Conservation (phyloP, 2,888 invertebrate species). For the Cephonodes hylas region DNA sequence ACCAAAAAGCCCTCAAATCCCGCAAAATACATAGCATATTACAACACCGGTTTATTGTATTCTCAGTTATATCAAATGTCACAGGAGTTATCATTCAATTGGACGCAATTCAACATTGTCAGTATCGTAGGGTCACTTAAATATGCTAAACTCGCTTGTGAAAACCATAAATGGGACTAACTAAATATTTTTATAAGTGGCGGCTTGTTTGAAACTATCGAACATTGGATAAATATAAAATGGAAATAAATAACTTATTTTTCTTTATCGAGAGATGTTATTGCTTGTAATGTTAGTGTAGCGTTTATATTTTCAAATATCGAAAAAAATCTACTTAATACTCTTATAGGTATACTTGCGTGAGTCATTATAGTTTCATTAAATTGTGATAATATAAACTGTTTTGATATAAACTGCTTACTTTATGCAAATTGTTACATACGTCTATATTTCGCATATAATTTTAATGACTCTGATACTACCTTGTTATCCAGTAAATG, state of each 20-base stretch:
- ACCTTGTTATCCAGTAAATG: neutral
- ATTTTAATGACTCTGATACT: neutral
- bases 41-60: neutral
- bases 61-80: neutral
- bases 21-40: no score
- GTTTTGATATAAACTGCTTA: neutral
- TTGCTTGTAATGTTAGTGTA: neutral
- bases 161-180: neutral
- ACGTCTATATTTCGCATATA: neutral
- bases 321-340: neutral
- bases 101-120: neutral
- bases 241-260: neutral
- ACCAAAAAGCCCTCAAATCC: no score
- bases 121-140: neutral
- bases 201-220: neutral
- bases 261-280: neutral
- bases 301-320: neutral
- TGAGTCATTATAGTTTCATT: neutral
- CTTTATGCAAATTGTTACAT: neutral
- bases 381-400: neutral
- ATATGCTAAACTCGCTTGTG: neutral
- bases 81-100: neutral
- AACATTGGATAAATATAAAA: neutral
- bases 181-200: neutral
- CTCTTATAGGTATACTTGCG: neutral